A percentile compares a stretch with the other conserved stretches of the same genome.
Conservation (phyloP, 2,797 vertebrate genomes). For the Micromesistius poutassou region DNA sequence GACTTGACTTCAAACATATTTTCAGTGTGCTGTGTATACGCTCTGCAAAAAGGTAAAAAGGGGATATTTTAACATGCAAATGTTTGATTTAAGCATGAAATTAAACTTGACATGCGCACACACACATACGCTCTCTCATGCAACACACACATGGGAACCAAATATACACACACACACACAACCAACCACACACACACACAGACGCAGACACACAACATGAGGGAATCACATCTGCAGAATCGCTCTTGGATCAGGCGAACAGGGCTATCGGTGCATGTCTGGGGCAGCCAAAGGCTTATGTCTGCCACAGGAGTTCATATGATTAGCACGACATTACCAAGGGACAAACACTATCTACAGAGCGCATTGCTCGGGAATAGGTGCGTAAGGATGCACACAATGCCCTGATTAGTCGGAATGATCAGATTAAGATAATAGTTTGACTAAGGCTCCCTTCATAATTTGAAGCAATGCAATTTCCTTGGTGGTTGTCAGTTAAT, state of each 20-base stretch:
- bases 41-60: neutral
- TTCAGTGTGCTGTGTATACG: neutral
- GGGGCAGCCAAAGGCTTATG: neutral
- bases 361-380: neutral
- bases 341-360: conserved; percentile 5
- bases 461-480: conserved; percentile 2
- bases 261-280: neutral
- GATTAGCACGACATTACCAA: neutral
- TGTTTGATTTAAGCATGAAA: neutral
- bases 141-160: neutral
- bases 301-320: neutral
- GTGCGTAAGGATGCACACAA: neutral
- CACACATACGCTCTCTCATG: neutral
- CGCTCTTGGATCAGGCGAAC: neutral
- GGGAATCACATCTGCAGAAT: neutral
- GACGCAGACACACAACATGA: neutral
- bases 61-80: neutral
- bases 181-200: conserved; percentile 10
- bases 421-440: neutral
- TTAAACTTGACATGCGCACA: neutral
- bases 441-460: neutral
- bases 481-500: neutral
- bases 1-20: neutral
- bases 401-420: neutral
- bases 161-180: neutral